Conservation (phyloP, 2,797 vertebrate genomes). For the Saxicola maurus region DNA sequence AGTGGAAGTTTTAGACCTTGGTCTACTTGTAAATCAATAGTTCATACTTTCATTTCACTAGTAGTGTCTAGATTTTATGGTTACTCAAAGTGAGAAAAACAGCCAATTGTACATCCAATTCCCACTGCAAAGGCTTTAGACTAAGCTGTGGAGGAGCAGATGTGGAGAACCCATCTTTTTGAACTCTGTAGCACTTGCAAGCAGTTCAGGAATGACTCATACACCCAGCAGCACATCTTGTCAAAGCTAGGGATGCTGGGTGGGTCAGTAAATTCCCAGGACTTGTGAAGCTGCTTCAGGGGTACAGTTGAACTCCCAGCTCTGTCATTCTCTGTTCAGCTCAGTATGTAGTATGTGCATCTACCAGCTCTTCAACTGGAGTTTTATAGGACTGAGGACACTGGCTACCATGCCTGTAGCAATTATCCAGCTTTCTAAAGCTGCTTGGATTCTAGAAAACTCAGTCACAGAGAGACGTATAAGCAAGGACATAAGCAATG, state of each 20-base stretch:
- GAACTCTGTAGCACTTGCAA: neutral
- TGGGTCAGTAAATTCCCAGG: neutral
- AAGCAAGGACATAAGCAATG: neutral
- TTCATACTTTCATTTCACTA: neutral
- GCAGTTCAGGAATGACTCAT: neutral
- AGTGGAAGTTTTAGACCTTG: neutral
- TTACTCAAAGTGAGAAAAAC: neutral
- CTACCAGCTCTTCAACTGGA: neutral
- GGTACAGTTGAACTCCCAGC: neutral
- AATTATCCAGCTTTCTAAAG: neutral
- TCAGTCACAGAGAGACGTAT: neutral
- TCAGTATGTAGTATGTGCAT: accelerated
- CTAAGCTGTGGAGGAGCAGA: neutral
- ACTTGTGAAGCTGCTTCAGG: neutral
- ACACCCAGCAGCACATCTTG: neutral
- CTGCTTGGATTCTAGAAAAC: neutral
- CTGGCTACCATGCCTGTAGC: neutral
- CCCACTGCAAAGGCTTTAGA: neutral
- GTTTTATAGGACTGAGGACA: neutral
- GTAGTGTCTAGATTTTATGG: neutral
- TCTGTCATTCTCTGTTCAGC: neutral
- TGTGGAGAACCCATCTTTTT: neutral
- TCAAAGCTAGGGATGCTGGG: neutral
- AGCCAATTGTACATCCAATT: neutral
- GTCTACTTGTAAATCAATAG: neutral